Conservation (phyloP, 2,797 vertebrate genomes). For the Enteromius trimaculatus region DNA sequence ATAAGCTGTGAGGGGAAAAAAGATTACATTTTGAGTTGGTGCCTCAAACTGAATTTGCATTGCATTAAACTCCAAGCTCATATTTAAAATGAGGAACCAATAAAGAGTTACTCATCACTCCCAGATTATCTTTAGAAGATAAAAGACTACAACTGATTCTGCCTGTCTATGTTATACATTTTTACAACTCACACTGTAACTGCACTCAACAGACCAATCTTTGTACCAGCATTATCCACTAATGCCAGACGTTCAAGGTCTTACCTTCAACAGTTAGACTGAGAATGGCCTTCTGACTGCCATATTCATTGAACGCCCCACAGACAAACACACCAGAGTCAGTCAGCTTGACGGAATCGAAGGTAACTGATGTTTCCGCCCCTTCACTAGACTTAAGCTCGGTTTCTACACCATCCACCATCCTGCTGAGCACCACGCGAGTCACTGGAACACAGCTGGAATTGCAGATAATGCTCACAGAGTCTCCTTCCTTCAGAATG, state of each 20-base stretch:
- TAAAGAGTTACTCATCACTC: not conserved
- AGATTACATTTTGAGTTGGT: not conserved
- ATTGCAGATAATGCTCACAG: slow-evolving; percentile 71
- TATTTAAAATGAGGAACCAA: not conserved
- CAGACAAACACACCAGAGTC: slow-evolving; percentile 78
- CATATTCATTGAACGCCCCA: slow-evolving; percentile 70
- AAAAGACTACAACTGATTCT: not conserved
- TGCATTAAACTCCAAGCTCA: not conserved
- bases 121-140: not conserved
- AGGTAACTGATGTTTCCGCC: slow-evolving; percentile 65
- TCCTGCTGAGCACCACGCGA: slow-evolving; percentile 72
- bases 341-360: slow-evolving; percentile 65
- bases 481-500: slow-evolving; percentile 73
- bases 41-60: not conserved
- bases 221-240: not conserved
- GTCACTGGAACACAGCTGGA: slow-evolving; percentile 71
- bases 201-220: not conserved
- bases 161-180: not conserved
- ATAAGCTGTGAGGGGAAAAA: slow-evolving; percentile 70
- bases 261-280: slow-evolving; percentile 76
- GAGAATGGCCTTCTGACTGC: slow-evolving; percentile 66
- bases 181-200: not conserved
- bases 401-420: slow-evolving; percentile 1
- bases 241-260: slow-evolving; percentile 38
- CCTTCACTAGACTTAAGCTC: slow-evolving; percentile 56